Evolutionary conservation across 1,140 invertebrate genomes (phyloP).

Genomic region (Contarinia nasturtii): DNA sequence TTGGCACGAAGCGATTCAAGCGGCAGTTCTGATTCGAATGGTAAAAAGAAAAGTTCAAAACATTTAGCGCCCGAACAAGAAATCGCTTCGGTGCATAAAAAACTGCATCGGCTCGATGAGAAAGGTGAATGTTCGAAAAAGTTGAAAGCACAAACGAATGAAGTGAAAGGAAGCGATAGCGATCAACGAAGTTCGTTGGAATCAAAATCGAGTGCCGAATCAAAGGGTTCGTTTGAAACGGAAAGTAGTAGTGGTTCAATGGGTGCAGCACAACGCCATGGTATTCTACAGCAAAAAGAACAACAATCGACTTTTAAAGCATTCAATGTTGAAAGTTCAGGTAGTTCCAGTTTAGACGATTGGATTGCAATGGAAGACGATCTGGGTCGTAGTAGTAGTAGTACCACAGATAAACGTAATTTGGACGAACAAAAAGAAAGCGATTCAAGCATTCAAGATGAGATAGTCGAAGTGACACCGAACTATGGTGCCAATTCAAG

Average conservation of each 20-base stretch:
- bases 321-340: constrained; percentile 60
- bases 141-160: neutral
- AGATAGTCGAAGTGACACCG: constrained; percentile 48
- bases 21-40: constrained; percentile 19
- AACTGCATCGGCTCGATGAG: constrained; percentile 12
- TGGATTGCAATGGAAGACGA: constrained; percentile 42
- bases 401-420: constrained; percentile 6
- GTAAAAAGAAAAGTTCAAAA: constrained; percentile 6
- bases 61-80: too few relatives aligned
- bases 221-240: constrained; percentile 39
- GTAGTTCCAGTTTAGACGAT: constrained; percentile 63
- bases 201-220: constrained; percentile 38
- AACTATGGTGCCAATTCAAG: constrained; percentile 42
- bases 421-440: constrained; percentile 22
- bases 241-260: constrained; percentile 55
- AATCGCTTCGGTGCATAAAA: constrained; percentile 9
- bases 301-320: constrained; percentile 58
- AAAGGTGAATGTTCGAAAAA: neutral
- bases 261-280: constrained; percentile 40
- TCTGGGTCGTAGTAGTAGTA: constrained; percentile 51
- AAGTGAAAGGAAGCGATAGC: constrained; percentile 16
- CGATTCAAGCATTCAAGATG: constrained; percentile 45
- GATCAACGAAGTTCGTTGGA: constrained; percentile 20
- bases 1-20: constrained; percentile 18
- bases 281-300: constrained; percentile 32